These are phyloP conservation scores for Chloroceryle amazona DNA, from an alignment of 2,797 vertebrate species.

Conservation along the genomic window DNA sequence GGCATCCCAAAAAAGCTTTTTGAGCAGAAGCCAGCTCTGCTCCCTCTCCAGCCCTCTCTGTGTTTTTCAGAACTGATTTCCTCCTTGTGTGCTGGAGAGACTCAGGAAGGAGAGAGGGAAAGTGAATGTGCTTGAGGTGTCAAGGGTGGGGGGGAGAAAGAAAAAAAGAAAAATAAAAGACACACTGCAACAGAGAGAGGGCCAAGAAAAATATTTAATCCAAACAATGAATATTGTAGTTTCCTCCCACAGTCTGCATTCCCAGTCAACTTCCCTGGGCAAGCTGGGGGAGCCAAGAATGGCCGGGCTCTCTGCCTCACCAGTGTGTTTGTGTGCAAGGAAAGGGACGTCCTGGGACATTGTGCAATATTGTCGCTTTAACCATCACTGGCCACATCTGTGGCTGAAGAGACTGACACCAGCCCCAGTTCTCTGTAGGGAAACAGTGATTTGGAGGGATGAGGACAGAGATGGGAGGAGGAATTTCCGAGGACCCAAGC, in stretches of 20 bases:
- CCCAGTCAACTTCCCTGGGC: constrained; percentile 72
- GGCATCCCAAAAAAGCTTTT: neutral
- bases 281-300: constrained; percentile 66
- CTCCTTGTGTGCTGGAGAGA: neutral
- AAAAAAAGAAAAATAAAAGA: constrained; percentile 42
- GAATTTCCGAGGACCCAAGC: neutral
- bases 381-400: neutral
- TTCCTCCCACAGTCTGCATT: constrained; percentile 82
- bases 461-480: neutral
- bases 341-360: constrained; percentile 13
- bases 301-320: constrained; percentile 56
- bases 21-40: neutral
- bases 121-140: constrained; percentile 38
- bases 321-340: neutral
- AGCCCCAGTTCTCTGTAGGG: neutral
- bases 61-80: constrained; percentile 24
- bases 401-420: neutral
- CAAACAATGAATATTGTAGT: constrained; percentile 79
- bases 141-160: neutral
- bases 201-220: constrained; percentile 82
- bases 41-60: constrained; percentile 3
- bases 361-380: neutral
- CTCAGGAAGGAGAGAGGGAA: constrained; percentile 46
- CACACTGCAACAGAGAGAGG: constrained; percentile 40
- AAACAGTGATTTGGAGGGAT: neutral